Conservation (phyloP, 2,797 vertebrate species). For the Sebastes hubbsi region DNA sequence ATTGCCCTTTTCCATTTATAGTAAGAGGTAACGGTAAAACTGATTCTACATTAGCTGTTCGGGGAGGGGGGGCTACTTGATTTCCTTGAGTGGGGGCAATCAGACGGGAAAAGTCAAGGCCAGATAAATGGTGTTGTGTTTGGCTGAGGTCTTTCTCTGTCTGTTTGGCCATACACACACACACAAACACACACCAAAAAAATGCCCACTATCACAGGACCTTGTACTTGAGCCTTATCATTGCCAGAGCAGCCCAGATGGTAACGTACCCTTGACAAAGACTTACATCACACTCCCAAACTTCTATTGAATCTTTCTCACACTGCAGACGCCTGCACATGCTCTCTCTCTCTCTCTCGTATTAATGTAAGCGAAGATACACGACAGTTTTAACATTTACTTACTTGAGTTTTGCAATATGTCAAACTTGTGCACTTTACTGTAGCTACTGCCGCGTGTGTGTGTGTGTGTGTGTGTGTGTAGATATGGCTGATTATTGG, state of each 20-base stretch:
- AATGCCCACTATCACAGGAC: conserved; percentile 75
- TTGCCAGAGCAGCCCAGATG: conserved; percentile 77
- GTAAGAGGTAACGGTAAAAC: conserved; percentile 12
- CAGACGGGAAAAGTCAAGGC: conserved; percentile 72
- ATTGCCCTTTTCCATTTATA: conserved; percentile 29
- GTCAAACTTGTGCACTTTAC: too few relatives aligned
- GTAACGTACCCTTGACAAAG: conserved; percentile 83
- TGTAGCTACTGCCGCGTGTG: too few relatives aligned
- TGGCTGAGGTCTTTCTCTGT: conserved; percentile 60
- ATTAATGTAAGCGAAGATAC: too few relatives aligned
- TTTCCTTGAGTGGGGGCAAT: conserved; percentile 58
- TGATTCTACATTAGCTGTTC: conserved; percentile 19
- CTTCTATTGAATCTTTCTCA: conserved; percentile 63
- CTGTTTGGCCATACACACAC: conserved; percentile 36
- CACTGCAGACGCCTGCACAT: conserved; percentile 42
- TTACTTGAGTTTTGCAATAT: too few relatives aligned
- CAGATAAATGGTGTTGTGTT: conserved; percentile 73
- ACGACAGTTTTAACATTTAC: too few relatives aligned
- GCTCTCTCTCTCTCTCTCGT: not conserved
- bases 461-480: not conserved
- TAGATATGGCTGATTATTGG: conserved; percentile 11
- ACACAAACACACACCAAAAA: conserved; percentile 11
- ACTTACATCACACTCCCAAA: conserved; percentile 69
- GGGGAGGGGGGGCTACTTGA: conserved; percentile 38
- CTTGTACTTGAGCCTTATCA: conserved; percentile 87